Base-by-base conservation (phyloP, 2,888 invertebrate genomes). In the Gibbula magus region DNA sequence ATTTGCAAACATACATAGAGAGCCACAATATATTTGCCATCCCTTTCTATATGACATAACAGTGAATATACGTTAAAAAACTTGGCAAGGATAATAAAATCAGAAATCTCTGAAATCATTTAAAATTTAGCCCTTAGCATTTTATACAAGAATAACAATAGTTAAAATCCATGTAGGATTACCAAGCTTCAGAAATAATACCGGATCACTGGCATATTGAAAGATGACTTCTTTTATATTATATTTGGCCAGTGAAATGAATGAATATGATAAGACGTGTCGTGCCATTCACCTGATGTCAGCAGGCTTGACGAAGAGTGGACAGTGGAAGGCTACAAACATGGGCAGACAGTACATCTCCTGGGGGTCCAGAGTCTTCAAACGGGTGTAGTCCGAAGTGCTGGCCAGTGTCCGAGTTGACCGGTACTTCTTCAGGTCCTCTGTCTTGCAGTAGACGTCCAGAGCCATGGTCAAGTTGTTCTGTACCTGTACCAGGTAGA, bases 281-380 rank as follows among this genome's bases (percentile, higher is more conserved):
- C 45, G 13, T 16, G 18, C 45, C 70, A 85, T 87, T 87, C 83
- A 96, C 96, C 95, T 95, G 70, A 95, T 94, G 89, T 96, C 95
- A 5, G 95, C 95, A 5, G 96, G 96, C 89, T 95, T 94, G 54
- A 96, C 93, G 91, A 95, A 96, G 78, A 97, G 93, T 85, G 95
- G 95, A 92, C 96, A 96, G 89, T 97, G 96, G 89, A 96, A 96
- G 0, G 96, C 96, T 76, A 96, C 95, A 88, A 95, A 95, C 61
- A 97, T 93, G 0, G 97, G 97, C 35, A 97, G 95, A 87, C 95
- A 95, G 91, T 95, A 96, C 0, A 94, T 94, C 87, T 96, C 95
- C 85, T 95, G 95, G 0, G 96, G 96, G 79, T 96, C 96, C 25
- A 97, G 93, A 32, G 96, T 95, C 0, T 95, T 94, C 75, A 97